These are phyloP conservation scores for Amyelois transitella DNA, from an alignment of 1,140 invertebrate genomes.

Conservation along the genomic window DNA sequence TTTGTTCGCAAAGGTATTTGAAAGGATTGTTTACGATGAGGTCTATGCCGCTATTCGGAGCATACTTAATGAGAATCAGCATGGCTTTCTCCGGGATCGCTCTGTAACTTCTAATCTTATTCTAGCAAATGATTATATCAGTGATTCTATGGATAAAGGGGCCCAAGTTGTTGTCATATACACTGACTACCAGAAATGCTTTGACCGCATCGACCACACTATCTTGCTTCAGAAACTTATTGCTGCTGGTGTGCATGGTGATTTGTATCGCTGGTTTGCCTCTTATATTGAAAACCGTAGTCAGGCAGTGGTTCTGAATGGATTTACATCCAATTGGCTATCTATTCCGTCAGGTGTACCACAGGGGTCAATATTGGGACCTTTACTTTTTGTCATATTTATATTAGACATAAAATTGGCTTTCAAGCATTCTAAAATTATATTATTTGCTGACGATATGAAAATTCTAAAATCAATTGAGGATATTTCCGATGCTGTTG, in stretches of 20 bases:
- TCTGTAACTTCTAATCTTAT: not conserved
- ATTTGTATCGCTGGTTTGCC: not conserved
- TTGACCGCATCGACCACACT: not conserved
- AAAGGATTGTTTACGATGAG: not conserved
- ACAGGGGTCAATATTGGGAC: constrained; percentile 9
- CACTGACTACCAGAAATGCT: not conserved
- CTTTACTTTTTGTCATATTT: constrained; percentile 9
- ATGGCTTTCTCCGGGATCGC: not conserved
- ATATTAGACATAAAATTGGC: constrained; percentile 2
- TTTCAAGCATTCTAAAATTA: constrained; percentile 8
- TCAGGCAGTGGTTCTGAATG: not conserved
- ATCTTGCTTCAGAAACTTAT: not conserved
- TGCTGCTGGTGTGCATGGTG: not conserved
- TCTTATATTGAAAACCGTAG: not conserved
- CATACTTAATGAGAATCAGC: not conserved
- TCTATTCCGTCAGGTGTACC: not conserved
- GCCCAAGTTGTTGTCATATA: not conserved
- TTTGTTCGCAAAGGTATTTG: not conserved
- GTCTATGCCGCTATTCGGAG: not conserved
- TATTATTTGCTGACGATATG: constrained; percentile 13
- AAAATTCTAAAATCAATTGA: constrained; percentile 4
- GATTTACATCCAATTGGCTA: not conserved
- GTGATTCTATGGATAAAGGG: not conserved
- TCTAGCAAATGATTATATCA: not conserved
- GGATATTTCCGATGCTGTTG: too few relatives aligned